Percentiles rank a stretch among this genome's conserved stretches.
phyloP scores from a whole-genome alignment of 2,888 invertebrate genomes.

The Malacosoma neustria region DNA sequence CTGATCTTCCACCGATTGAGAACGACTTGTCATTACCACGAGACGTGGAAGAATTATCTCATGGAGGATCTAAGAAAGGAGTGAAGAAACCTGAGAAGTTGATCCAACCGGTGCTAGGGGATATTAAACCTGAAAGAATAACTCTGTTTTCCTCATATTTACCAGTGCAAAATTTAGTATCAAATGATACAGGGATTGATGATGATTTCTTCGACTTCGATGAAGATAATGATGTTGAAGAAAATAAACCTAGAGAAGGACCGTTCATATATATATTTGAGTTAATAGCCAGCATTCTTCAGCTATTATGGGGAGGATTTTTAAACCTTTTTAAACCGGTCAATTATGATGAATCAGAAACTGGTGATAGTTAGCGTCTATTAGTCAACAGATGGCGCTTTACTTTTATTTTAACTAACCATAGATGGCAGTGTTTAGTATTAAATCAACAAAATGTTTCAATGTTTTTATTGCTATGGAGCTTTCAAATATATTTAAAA shows the following conservation, averaged over 20 bases:
- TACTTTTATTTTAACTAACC: no score
- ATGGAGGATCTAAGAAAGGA: constrained; percentile 30
- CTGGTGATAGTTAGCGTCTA: background rate
- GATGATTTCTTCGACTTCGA: constrained; percentile 29
- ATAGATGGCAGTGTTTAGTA: no score
- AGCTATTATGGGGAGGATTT: constrained; percentile 46
- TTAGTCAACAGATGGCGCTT: no score
- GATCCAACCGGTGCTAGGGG: constrained; percentile 27
- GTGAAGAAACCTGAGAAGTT: constrained; percentile 58
- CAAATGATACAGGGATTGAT: constrained; percentile 20
- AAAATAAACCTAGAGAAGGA: constrained; percentile 25
- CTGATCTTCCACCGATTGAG: constrained; percentile 26
- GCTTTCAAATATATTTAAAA: no score
- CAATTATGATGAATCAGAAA: background rate
- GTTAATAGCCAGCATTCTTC: constrained; percentile 41
- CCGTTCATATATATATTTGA: constrained; percentile 43
- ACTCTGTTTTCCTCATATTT: constrained; percentile 40
- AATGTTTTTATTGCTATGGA: no score
- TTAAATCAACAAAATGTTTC: no score
- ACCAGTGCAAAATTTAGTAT: constrained; percentile 16
- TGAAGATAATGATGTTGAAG: constrained; percentile 20
- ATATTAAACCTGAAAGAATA: constrained; percentile 46
- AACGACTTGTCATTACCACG: constrained; percentile 36
- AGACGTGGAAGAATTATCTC: constrained; percentile 52
- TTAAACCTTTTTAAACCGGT: constrained; percentile 30